Evolutionary conservation across 1,140 invertebrate genomes (phyloP), one percentile per base, ranked within the genome.

Genomic region (Megalopta genalis): DNA sequence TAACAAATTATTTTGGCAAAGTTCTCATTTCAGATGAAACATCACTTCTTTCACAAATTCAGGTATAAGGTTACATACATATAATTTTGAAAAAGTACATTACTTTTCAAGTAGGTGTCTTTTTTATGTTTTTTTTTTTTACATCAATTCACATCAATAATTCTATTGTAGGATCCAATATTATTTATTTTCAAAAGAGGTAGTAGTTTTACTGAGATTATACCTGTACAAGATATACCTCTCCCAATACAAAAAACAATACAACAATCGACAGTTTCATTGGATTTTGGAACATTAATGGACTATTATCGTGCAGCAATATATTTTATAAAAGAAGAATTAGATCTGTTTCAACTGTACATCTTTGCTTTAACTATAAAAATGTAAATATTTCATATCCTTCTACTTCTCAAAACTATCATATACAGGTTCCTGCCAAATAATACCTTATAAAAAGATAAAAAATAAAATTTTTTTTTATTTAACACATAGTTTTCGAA

Each of bases 241-340:
- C 14, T 23, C 7, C 46, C 77, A 57, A 88, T 93, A 21, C 88
- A 88, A 57, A 83, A 88, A 75, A 93, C 94, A 80, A 81, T 91
- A 42, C 63, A 81, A 59, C 72, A 87, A 57, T 84, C 86, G 14
- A 74, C 69, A 73, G 71, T n/a, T 67, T 39, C 65, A 18, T 73
- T 90, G 9, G 86, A 88, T 78, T 78, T 81, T 60, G 70, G 83
- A 18, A 67, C 70, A 27, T n/a, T 89, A 59, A 85, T 83, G 59
- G 72, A 87, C 72, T 86, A 84, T 76, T 92, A 88, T 70, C 84
- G 81, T 12, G 54, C 86, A 65, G 80, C 88, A 10, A 85, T 91
- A 71, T 91, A 88, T 83, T 90, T 91, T 67, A 78, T 91, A 6
- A 88, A 86, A 60, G 80, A 89, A 62, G 87, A 93, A 81, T 23